phyloP scores from a whole-genome alignment of 2,113 vertebrate genomes.

The Megaceryle maxima region DNA sequence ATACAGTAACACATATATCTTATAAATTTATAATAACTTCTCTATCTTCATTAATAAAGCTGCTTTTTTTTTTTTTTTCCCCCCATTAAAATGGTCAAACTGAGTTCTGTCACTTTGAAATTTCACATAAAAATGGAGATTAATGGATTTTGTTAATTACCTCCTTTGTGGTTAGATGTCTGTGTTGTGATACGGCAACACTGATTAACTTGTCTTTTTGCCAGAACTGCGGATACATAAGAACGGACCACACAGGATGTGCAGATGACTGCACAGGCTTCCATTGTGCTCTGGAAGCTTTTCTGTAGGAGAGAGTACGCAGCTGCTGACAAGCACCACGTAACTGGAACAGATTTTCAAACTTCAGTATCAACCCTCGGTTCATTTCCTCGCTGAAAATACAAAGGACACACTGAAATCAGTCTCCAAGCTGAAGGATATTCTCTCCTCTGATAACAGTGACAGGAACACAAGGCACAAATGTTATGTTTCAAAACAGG shows the following conservation, averaged over 20 bases:
- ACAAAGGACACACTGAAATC: background rate
- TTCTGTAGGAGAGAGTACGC: background rate
- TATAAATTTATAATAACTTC: background rate
- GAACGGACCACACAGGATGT: background rate
- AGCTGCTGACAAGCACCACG: slow-evolving; percentile 31
- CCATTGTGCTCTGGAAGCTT: slow-evolving; percentile 32
- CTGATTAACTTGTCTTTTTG: background rate
- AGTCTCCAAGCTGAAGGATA: background rate
- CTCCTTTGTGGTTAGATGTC: slow-evolving; percentile 64
- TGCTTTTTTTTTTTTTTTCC: background rate
- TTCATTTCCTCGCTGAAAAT: slow-evolving; percentile 59
- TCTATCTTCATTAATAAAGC: background rate
- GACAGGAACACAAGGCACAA: background rate
- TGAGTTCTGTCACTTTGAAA: background rate
- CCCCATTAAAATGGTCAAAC: background rate
- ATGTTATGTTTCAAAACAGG: background rate
- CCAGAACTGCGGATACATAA: background rate
- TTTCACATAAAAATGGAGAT: background rate
- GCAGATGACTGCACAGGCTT: slow-evolving; percentile 6
- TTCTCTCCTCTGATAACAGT: background rate
- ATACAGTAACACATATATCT: background rate
- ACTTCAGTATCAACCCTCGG: slow-evolving; percentile 2
- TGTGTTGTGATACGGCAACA: background rate
- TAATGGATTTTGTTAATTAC: slow-evolving; percentile 11
- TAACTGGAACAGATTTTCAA: slow-evolving; percentile 54